Evolutionary conservation across 1,140 invertebrate species (phyloP).

Genomic region (Drosophila triauraria): DNA sequence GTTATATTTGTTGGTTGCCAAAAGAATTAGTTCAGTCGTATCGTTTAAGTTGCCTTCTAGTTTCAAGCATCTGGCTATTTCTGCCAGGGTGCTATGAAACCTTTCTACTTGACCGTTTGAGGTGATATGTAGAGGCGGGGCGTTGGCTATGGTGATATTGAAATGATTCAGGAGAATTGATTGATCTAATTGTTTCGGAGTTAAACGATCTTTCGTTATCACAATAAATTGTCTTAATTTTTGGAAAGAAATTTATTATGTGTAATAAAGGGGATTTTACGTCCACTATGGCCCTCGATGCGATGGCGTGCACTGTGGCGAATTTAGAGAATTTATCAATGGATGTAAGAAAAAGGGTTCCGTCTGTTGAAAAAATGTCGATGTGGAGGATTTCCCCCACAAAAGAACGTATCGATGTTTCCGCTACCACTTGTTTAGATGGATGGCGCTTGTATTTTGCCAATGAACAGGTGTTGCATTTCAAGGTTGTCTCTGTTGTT

Average conservation of each 20-base stretch:
- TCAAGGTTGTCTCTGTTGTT: conserved; percentile 3
- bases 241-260: too few species aligned
- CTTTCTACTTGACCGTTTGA: neutral
- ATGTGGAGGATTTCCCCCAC: conserved; percentile 1
- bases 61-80: neutral
- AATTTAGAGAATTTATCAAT: too few species aligned
- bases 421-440: neutral
- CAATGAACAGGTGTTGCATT: conserved; percentile 3
- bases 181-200: neutral
- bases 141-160: neutral
- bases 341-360: neutral
- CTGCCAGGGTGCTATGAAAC: neutral
- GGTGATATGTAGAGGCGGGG: neutral
- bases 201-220: too few species aligned
- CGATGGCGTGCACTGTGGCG: too few species aligned
- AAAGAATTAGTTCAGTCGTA: neutral
- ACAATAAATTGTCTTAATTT: too few species aligned
- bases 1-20: neutral
- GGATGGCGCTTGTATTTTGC: too few species aligned
- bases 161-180: neutral
- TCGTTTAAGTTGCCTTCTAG: neutral
- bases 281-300: too few species aligned
- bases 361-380: conserved; percentile 2
- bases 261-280: too few species aligned
- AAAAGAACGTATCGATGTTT: neutral